Conservation (phyloP, 2,113 vertebrate species). For the Mustela nigripes region DNA sequence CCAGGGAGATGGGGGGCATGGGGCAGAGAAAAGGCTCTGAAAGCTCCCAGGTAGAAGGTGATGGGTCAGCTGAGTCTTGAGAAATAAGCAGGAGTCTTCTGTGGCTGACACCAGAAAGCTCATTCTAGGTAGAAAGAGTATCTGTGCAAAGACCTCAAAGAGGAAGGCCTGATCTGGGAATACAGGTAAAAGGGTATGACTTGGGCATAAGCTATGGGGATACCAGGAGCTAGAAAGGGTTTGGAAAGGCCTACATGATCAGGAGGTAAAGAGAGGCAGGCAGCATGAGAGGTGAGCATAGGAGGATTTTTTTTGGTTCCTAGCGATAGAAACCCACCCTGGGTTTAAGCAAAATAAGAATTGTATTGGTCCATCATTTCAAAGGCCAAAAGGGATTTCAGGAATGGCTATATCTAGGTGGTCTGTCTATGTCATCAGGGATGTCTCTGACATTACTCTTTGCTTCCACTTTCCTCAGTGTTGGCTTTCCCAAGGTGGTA, state of each 20-base stretch:
- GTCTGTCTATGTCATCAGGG: background rate
- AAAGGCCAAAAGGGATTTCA: background rate
- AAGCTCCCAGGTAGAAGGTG: background rate
- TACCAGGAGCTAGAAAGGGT: background rate
- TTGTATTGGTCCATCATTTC: background rate
- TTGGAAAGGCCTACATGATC: background rate
- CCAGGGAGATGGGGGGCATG: accelerated
- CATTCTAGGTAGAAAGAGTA: background rate
- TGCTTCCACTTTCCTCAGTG: background rate
- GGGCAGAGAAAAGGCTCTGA: background rate
- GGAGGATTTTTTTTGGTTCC: background rate
- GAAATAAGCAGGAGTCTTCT: background rate
- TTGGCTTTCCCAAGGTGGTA: background rate
- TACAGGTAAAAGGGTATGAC: background rate
- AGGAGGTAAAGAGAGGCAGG: background rate
- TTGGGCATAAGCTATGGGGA: background rate
- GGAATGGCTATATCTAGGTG: background rate
- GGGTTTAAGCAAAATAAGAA: background rate
- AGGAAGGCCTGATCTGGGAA: background rate
- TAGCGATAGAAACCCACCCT: background rate
- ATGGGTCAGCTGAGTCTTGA: background rate
- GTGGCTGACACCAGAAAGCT: background rate
- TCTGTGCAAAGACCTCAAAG: background rate
- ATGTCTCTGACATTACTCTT: background rate
- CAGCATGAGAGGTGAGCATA: accelerated